These are phyloP conservation scores for Scomber japonicus DNA, from an alignment of 2,113 vertebrate species.

Conservation along the genomic window DNA sequence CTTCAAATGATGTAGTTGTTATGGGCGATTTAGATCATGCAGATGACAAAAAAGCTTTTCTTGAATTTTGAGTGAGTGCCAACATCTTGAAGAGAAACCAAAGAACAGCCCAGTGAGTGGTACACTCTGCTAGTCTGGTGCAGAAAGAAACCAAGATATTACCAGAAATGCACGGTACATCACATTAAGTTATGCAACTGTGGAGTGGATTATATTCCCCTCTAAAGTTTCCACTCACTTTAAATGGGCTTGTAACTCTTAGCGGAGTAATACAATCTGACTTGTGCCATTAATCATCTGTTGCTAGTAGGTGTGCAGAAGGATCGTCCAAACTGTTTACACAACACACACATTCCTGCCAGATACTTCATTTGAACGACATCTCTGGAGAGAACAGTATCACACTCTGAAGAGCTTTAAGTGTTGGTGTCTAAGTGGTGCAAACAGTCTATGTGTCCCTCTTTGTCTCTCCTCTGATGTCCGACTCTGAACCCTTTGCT, in stretches of 20 bases:
- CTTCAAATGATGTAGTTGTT: neutral
- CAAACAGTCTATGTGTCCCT: slow-evolving; percentile 11
- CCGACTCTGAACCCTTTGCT: slow-evolving; percentile 39
- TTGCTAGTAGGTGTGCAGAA: neutral
- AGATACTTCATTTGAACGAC: slow-evolving; percentile 20
- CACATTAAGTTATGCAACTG: neutral
- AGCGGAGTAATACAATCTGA: slow-evolving; percentile 7
- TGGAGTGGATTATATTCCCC: neutral
- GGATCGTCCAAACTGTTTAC: slow-evolving; percentile 26
- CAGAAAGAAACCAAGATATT: neutral
- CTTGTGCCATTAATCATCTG: neutral
- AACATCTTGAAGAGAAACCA: neutral
- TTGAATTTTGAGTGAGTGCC: too few relatives aligned
- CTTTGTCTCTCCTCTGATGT: slow-evolving; percentile 53
- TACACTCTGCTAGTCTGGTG: too few relatives aligned
- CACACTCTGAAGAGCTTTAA: neutral
- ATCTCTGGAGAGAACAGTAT: neutral
- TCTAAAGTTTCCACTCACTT: slow-evolving; percentile 5
- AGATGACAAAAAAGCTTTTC: too few relatives aligned
- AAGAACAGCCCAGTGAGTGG: neutral
- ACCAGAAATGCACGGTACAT: neutral
- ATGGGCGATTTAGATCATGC: too few relatives aligned
- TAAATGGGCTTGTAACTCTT: neutral
- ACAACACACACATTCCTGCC: neutral
- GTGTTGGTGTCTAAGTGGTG: slow-evolving; percentile 26